Evolutionary conservation across 2,888 invertebrate species (phyloP).

Genomic region (Leptopterna dolabrata): DNA sequence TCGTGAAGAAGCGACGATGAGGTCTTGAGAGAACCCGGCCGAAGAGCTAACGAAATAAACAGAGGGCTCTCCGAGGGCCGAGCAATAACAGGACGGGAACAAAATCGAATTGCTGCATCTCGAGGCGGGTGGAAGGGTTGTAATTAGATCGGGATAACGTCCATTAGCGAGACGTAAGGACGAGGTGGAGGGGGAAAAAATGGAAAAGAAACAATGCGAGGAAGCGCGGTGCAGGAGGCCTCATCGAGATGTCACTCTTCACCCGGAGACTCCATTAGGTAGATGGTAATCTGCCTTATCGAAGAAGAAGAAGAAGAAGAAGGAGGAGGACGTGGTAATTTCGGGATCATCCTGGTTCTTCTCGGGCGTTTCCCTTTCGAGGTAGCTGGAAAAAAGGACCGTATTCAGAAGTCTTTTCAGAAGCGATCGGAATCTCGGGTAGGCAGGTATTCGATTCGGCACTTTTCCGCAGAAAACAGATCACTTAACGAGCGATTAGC

Average conservation of each 20-base stretch:
- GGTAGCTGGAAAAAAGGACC: too few species aligned
- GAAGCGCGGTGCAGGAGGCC: slow-evolving; percentile 18
- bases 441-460: too few species aligned
- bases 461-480: too few species aligned
- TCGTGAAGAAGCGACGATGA: not conserved
- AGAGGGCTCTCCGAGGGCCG: not conserved
- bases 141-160: slow-evolving; percentile 46
- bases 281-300: slow-evolving; percentile 11
- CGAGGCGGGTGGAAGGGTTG: slow-evolving; percentile 20
- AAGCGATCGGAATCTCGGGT: too few species aligned
- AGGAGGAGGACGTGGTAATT: slow-evolving; percentile 13
- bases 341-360: slow-evolving; percentile 13
- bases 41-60: not conserved
- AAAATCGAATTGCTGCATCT: slow-evolving; percentile 39
- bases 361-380: too few species aligned
- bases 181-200: not conserved
- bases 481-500: too few species aligned
- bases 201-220: slow-evolving; percentile 43
- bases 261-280: slow-evolving; percentile 36
- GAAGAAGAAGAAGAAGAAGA: not conserved
- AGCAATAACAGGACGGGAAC: slow-evolving; percentile 23
- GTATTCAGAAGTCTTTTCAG: too few species aligned
- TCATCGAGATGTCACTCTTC: slow-evolving; percentile 47
- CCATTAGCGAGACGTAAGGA: slow-evolving; percentile 30
- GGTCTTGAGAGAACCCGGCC: not conserved